Evolutionary conservation across 2,888 invertebrate genomes (phyloP), one percentile per base, ranked within the genome.

Genomic region (Coelinius sp.): DNA sequence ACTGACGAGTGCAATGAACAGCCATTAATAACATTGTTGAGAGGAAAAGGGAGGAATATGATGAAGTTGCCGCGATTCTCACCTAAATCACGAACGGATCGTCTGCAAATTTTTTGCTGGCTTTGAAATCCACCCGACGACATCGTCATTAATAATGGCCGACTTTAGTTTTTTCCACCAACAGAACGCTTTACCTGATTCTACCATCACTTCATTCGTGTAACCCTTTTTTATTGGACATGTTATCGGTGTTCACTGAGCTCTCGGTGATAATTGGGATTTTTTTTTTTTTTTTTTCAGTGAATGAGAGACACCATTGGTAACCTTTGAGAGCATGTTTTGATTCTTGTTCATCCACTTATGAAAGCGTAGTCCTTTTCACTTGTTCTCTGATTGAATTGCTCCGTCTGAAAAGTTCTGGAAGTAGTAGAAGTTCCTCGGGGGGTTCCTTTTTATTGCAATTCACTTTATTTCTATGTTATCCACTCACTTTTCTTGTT

Each of bases 131-230:
- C 59, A 49, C 62, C 20, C 44, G 25, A 4, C 38, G 31, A 66
- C 72, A 67, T 52, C 35, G 52, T 75, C 73, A 76, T 75, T 74
- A 77, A 77, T 76, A 71, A 73, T 64, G 68, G 56, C 70, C 46
- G 8, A 41, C 24, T 65, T 38, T 68, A 24, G 59, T 59, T 68
- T 62, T 74, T 70, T 38, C 24, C 46, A 56, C 20, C 49, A 62
- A 70, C 68, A n/a, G 22, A 62, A 38, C 20, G 27, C 65, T 53
- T 41, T 31, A 8, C 53, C 53, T 53, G 24, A 53, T 53, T 53
- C 53, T 22, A 53, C 53, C 24, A 53, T 53, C 53, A 53, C 27
- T 14, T n/a, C 53, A 53, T 53, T 24, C 35, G 4, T 56, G 56
- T 31, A 56, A 56, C 56, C 14, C 31, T 6, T 56, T 56, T 56